Conservation (phyloP, 2,797 vertebrate species). For the Bradypodion ventrale region DNA sequence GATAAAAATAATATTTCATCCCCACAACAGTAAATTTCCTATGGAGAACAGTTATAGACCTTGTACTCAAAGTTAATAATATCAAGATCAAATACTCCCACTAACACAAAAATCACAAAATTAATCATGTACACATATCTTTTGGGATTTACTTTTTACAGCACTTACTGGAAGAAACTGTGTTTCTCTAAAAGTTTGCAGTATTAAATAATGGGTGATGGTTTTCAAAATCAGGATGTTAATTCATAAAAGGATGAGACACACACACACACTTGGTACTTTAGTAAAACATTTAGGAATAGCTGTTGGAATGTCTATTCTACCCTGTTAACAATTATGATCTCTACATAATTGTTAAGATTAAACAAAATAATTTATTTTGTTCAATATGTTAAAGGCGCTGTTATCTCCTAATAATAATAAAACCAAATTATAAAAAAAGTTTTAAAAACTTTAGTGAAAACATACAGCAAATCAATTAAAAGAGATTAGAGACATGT, state of each 20-base stretch:
- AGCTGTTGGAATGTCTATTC: neutral
- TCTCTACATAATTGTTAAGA: neutral
- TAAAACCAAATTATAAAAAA: too few species aligned
- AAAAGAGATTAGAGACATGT: neutral
- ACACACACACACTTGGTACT: neutral
- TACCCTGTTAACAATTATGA: neutral
- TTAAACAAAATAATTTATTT: neutral
- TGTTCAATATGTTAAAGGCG: too few species aligned
- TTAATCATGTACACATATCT: neutral
- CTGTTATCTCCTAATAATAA: too few species aligned
- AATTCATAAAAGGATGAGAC: neutral
- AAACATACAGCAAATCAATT: neutral
- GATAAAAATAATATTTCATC: neutral
- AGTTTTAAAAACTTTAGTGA: too few species aligned
- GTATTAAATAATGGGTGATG: neutral
- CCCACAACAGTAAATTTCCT: conserved; percentile 2
- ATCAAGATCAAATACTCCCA: neutral
- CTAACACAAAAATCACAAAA: neutral
- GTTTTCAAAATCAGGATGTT: neutral
- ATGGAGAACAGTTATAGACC: conserved; percentile 16
- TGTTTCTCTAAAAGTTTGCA: neutral
- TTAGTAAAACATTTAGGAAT: neutral
- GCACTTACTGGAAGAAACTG: conserved; percentile 6
- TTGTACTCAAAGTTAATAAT: neutral
- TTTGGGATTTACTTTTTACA: neutral